These are phyloP conservation scores for Drosophila rhopaloa DNA, from an alignment of 1,140 invertebrate species.

Conservation along the genomic window DNA sequence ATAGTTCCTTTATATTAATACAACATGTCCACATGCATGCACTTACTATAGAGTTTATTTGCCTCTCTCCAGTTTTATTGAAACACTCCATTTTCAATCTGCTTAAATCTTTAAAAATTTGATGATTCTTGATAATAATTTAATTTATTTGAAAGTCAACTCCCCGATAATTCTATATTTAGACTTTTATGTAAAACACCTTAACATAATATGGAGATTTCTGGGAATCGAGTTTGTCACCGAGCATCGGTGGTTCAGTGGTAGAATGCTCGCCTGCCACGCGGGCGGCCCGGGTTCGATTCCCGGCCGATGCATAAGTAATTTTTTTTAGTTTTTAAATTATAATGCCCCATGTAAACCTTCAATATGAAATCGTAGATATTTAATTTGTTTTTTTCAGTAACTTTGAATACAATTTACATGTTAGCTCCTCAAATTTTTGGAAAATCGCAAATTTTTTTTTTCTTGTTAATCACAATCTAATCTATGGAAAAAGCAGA, in stretches of 20 bases:
- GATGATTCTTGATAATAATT: too few relatives aligned
- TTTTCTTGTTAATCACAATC: background rate
- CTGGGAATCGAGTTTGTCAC: background rate
- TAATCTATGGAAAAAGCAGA: background rate
- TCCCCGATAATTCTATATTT: background rate
- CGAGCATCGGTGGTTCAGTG: slow-evolving; percentile 88
- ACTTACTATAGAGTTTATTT: too few relatives aligned
- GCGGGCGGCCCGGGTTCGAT: slow-evolving; percentile 94
- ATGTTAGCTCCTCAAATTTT: too few relatives aligned
- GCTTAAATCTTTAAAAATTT: background rate
- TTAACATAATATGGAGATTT: background rate
- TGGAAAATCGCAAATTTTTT: too few relatives aligned
- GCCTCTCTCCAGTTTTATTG: background rate
- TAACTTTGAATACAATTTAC: too few relatives aligned
- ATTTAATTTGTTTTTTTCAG: too few relatives aligned
- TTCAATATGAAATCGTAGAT: too few relatives aligned
- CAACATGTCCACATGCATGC: too few relatives aligned
- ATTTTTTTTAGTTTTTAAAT: background rate
- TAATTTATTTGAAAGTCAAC: background rate
- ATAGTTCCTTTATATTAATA: background rate
- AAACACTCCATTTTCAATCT: background rate
- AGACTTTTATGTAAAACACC: background rate
- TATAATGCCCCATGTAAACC: too few relatives aligned
- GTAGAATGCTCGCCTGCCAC: slow-evolving; percentile 92
- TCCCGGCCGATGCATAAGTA: slow-evolving; percentile 90